These are phyloP conservation scores for Nineta flava DNA, from an alignment of 2,888 invertebrate species.

Conservation along the genomic window DNA sequence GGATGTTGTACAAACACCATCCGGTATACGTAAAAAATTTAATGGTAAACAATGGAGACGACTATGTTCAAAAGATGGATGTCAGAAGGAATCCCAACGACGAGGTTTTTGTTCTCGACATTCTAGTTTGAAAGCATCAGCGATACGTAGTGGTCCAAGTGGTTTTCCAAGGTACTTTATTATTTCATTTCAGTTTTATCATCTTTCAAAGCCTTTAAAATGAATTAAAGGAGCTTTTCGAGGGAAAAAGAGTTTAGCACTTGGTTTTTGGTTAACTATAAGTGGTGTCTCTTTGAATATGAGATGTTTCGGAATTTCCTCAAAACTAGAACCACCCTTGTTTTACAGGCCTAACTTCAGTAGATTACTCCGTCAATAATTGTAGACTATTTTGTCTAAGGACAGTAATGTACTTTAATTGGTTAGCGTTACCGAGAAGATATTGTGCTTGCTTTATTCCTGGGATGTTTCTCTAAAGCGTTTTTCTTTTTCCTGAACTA, in stretches of 20 bases:
- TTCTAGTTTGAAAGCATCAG: conserved; percentile 71
- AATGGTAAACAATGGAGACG: conserved; percentile 99
- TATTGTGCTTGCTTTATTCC: too few relatives aligned
- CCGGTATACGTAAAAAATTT: conserved; percentile 95
- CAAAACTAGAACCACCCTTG: too few relatives aligned
- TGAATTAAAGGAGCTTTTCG: background rate
- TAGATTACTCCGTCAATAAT: too few relatives aligned
- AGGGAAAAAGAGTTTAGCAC: background rate
- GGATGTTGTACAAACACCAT: conserved; percentile 85
- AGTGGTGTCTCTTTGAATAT: conserved; percentile 8
- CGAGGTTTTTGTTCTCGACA: conserved; percentile 95
- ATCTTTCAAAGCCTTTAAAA: conserved; percentile 16
- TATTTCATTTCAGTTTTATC: conserved; percentile 18
- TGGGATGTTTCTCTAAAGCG: too few relatives aligned
- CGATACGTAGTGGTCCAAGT: conserved; percentile 27
- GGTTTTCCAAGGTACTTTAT: conserved; percentile 26
- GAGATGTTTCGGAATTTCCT: too few relatives aligned
- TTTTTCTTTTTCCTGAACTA: background rate
- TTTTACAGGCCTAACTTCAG: too few relatives aligned
- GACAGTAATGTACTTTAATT: too few relatives aligned
- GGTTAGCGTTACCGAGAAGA: too few relatives aligned
- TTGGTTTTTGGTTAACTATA: too few relatives aligned
- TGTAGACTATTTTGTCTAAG: too few relatives aligned
- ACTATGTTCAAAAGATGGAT: conserved; percentile 88
- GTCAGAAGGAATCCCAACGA: conserved; percentile 93